Evolutionary conservation across 2,113 vertebrate genomes (phyloP), one percentile per base, ranked within the genome.

Genomic region (Eleginops maclovinus): DNA sequence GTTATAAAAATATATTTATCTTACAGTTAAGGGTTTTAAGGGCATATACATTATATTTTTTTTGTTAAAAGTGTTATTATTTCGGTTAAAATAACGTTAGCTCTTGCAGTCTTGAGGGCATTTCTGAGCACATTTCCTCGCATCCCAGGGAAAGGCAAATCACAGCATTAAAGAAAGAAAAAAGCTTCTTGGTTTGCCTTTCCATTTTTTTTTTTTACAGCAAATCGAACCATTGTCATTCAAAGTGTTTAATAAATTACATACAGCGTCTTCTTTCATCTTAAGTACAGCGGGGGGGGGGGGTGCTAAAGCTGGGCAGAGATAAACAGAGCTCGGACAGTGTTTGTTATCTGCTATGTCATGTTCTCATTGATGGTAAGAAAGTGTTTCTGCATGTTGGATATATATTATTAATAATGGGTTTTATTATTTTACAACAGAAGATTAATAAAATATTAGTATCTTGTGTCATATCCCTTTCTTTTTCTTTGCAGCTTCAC

Each of bases 1-100:
- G 86, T 92, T 95, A 95, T 90, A 95, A 94, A 95, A 94, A 95
- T 94, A 95, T 90, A 94, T 88, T 92, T 93, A 94, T 94, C 79
- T 93, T 91, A 92, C 92, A 93, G 88, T 81, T 84, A 80, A 76
- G 85, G 81, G 88, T 89, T 93, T 90, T 81, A 72, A 82, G 91
- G 91, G 85, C 84, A 91, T 90, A 88, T 84, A 90, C 74, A 89
- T 83, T 26, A 61, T 83, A 69, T 56, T 85, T 88, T 62, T 87
- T 65, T 87, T 67, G 68, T 88, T 92, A 89, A 94, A 93, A 93
- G 90, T 88, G 66, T 60, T 87, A 78, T 86, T 73, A 79, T 77
- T 91, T 83, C 72, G 50, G 83, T 81, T 82, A 75, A 90, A 87
- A 89, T 85, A 92, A 92, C 46, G 22, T 75, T 59, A 81, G 72